A percentile compares a stretch with the other conserved stretches of the same genome.
Evolutionary conservation across 2,113 vertebrate genomes (phyloP).

Genomic region (Vicugna pacos): DNA sequence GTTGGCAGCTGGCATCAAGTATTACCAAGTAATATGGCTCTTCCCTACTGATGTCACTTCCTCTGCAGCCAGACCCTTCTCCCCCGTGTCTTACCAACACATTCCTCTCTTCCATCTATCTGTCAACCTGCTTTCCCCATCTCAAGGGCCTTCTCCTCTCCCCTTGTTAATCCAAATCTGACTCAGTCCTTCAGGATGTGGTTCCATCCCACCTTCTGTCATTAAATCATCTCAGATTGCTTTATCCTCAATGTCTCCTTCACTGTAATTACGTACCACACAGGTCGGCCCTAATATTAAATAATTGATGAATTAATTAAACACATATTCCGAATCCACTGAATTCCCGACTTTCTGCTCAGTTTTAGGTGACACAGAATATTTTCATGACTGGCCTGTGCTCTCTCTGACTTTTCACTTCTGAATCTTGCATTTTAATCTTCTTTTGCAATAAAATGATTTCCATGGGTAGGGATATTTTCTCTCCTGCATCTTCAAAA

Average conservation of each 20-base stretch:
- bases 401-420: not conserved
- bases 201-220: not conserved
- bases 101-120: not conserved
- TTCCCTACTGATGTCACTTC: not conserved
- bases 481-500: not conserved
- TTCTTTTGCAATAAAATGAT: not conserved
- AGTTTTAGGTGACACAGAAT: not conserved
- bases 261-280: constrained; percentile 17
- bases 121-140: not conserved
- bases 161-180: not conserved
- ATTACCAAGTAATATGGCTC: not conserved
- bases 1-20: not conserved
- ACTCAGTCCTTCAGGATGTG: not conserved
- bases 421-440: not conserved
- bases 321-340: not conserved
- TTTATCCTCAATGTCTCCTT: not conserved
- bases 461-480: not conserved
- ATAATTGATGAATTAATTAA: constrained; percentile 49
- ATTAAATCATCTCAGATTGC: not conserved
- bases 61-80: not conserved
- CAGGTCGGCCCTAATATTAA: not conserved
- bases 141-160: not conserved
- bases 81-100: not conserved
- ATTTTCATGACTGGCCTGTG: not conserved
- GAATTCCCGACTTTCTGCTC: not conserved